Conservation (phyloP, 2,113 vertebrate genomes). For the Ciconia maguari region DNA sequence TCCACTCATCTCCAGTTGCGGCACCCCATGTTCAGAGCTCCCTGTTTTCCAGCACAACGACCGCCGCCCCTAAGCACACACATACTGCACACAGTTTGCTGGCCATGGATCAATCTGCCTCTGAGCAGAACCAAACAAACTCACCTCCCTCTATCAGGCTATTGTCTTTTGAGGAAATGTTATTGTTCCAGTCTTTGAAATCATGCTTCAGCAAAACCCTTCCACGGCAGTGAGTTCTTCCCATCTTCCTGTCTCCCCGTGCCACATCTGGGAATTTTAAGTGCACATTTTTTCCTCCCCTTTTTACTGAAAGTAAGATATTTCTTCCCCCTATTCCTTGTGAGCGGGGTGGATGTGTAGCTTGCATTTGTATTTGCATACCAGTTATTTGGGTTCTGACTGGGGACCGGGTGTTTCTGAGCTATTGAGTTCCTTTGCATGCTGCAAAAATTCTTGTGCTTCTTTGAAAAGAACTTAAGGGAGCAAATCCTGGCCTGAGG, state of each 20-base stretch:
- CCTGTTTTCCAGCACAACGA: background rate
- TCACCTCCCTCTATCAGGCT: background rate
- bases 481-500: background rate
- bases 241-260: background rate
- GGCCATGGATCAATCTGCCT: background rate
- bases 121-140: background rate
- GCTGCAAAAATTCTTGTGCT: background rate
- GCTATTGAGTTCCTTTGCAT: background rate
- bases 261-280: background rate
- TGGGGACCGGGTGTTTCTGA: background rate
- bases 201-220: background rate
- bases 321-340: background rate
- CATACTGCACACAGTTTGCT: background rate
- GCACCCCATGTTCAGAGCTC: background rate
- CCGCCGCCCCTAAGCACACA: background rate
- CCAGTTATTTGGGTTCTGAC: background rate
- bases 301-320: background rate
- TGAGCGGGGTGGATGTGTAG: background rate
- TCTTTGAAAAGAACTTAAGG: background rate
- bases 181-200: background rate
- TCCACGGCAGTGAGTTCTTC: background rate
- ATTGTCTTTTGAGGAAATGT: background rate
- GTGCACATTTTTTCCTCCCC: background rate
- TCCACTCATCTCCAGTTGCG: background rate
- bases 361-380: background rate